Conservation (phyloP, 2,113 vertebrate species). For the Alethe castanea region DNA sequence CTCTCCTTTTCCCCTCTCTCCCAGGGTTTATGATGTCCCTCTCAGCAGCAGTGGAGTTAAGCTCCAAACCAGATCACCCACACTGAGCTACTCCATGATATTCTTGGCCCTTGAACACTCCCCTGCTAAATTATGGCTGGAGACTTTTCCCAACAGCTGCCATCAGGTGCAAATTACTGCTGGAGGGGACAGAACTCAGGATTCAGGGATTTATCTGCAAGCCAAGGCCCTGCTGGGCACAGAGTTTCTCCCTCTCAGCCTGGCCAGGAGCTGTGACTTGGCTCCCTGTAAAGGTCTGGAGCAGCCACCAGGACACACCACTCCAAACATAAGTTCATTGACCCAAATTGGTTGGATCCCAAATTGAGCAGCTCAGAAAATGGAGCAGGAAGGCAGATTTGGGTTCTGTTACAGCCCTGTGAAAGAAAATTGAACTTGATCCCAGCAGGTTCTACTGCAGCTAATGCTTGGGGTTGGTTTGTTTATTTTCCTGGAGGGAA, state of each 20-base stretch:
- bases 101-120: neutral
- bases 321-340: neutral
- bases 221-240: neutral
- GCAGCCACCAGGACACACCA: neutral
- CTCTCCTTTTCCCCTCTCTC: neutral
- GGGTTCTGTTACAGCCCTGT: slow-evolving; percentile 11
- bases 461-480: neutral
- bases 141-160: neutral
- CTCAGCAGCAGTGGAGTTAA: neutral
- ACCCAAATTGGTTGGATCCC: slow-evolving; percentile 4
- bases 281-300: neutral
- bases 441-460: slow-evolving; percentile 16
- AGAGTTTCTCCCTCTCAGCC: neutral
- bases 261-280: neutral
- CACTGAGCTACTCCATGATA: neutral
- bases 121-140: neutral
- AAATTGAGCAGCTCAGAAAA: slow-evolving; percentile 31
- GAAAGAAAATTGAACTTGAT: slow-evolving; percentile 39
- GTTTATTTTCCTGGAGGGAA: slow-evolving; percentile 39
- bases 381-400: neutral
- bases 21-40: neutral
- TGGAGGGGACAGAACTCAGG: neutral
- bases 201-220: neutral
- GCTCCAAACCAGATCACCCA: neutral
- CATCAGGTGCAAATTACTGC: neutral